A percentile compares a stretch with the other conserved stretches of the same genome.
Conservation (phyloP, 2,888 invertebrate genomes). For the Megaustenia siamemsis region DNA sequence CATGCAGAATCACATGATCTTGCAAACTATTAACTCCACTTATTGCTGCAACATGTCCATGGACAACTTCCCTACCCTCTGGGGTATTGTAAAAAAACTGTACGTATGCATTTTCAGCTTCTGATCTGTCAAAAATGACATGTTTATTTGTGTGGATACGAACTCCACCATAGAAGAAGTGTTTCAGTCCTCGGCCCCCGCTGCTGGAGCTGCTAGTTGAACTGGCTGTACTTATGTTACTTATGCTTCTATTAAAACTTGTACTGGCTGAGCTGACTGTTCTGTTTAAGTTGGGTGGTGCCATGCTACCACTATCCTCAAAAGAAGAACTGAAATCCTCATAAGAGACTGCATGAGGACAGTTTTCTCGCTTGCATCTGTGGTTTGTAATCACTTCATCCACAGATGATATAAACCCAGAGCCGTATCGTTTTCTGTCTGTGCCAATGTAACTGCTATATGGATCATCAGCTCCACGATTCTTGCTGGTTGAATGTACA, state of each 20-base stretch:
- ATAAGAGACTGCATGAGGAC: not conserved
- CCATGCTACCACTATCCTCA: slow-evolving; percentile 24
- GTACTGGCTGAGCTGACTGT: not conserved
- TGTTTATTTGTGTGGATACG: slow-evolving; percentile 45
- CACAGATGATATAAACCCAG: slow-evolving; percentile 48
- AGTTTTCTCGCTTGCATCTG: slow-evolving; percentile 33
- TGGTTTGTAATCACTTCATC: slow-evolving; percentile 29
- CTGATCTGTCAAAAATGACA: slow-evolving; percentile 50
- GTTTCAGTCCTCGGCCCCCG: not conserved
- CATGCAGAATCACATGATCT: slow-evolving; percentile 44
- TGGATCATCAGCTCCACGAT: slow-evolving; percentile 26
- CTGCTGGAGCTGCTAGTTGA: slow-evolving; percentile 14
- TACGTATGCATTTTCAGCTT: slow-evolving; percentile 46
- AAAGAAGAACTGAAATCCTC: slow-evolving; percentile 29
- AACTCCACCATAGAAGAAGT: slow-evolving; percentile 40
- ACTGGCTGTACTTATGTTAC: slow-evolving; percentile 17
- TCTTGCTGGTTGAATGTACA: slow-evolving; percentile 37
- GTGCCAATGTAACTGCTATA: slow-evolving; percentile 46
- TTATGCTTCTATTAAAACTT: slow-evolving; percentile 7
- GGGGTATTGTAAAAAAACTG: slow-evolving; percentile 51
- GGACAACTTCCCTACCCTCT: slow-evolving; percentile 32
- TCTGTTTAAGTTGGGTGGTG: not conserved
- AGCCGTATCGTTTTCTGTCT: slow-evolving; percentile 26
- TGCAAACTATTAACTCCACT: slow-evolving; percentile 37
- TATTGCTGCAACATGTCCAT: slow-evolving; percentile 48